Evolutionary conservation across 1,140 invertebrate genomes (phyloP), one percentile per base, ranked within the genome.

Genomic region (Caenorhabditis latens): DNA sequence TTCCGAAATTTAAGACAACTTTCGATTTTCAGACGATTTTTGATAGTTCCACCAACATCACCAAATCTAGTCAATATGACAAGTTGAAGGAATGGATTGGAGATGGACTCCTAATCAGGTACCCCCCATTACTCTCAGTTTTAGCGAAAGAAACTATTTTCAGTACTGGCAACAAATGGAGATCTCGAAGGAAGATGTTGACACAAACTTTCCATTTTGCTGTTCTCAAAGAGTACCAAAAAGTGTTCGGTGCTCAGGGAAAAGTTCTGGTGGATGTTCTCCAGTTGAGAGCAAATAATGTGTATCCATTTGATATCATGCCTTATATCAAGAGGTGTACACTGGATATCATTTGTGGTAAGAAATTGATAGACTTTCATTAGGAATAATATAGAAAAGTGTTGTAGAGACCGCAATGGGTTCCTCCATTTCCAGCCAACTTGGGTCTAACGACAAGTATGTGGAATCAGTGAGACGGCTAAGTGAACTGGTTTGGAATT

Each of bases 291-390:
- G n/a, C 43, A 14, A 94, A 94, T 67, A 86, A 89, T 4, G 85
- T 83, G 11, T 94, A 94, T 79, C 93, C 95, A 83, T 95, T 96
- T 90, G 95, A 96, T 91, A 94, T 97, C 46, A 95, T 95, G 92
- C 94, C 95, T 24, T 95, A 95, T 90, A 94, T 96, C 16, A 95
- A 96, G 42, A 93, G 95, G 46, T 96, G 96, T 79, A 96, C 96
- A 0, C 95, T 98, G 0, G 96, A 98, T 89, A 95, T 96, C 90
- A 96, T 97, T 86, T 96, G 95, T 92, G 95, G 90, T 90, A 61
- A 55, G 90, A 14, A 32, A 5, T 32, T n/a, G 58, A 32, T 24
- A 21, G n/a, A 0, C 8, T 0, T 32, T 11, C 48, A 19, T 4
- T 13, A 7, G 6, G 24, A 11, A 14, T 9, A 0, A 19, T n/a